Conservation (phyloP, 2,888 invertebrate species). For the Gisinianus flammeolus region DNA sequence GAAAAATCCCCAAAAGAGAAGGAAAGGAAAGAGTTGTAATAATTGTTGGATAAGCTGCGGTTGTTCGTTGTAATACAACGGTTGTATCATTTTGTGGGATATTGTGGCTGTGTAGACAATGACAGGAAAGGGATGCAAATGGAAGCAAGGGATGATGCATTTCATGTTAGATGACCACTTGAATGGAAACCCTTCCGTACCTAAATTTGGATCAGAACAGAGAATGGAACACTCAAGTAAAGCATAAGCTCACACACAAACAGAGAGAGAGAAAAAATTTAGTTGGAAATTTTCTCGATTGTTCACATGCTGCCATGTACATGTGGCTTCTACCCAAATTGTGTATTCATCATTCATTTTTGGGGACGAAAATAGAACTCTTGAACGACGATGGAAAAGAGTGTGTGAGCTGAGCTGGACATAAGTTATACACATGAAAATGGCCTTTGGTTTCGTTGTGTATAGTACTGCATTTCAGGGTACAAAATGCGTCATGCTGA, state of each 20-base stretch:
- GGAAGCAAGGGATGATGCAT: constrained; percentile 17
- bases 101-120: constrained; percentile 8
- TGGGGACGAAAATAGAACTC: not conserved
- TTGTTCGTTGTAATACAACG: not conserved
- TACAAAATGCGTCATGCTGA: not conserved
- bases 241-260: not conserved
- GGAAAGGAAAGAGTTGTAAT: not conserved
- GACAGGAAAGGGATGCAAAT: too few species aligned
- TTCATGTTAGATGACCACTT: constrained; percentile 24
- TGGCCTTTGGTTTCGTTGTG: not conserved
- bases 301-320: not conserved
- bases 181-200: constrained; percentile 36
- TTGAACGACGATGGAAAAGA: not conserved
- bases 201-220: constrained; percentile 42
- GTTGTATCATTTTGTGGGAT: too few species aligned
- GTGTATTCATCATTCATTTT: not conserved
- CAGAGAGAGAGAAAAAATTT: not conserved
- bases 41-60: constrained; percentile 11
- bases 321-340: not conserved
- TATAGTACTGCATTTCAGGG: not conserved
- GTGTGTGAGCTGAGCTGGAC: not conserved
- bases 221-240: not conserved
- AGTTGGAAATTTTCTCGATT: not conserved
- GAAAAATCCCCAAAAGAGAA: not conserved
- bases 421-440: too few species aligned